phyloP scores from a whole-genome alignment of 2,797 vertebrate species.

The Rousettus madagascariensis region DNA sequence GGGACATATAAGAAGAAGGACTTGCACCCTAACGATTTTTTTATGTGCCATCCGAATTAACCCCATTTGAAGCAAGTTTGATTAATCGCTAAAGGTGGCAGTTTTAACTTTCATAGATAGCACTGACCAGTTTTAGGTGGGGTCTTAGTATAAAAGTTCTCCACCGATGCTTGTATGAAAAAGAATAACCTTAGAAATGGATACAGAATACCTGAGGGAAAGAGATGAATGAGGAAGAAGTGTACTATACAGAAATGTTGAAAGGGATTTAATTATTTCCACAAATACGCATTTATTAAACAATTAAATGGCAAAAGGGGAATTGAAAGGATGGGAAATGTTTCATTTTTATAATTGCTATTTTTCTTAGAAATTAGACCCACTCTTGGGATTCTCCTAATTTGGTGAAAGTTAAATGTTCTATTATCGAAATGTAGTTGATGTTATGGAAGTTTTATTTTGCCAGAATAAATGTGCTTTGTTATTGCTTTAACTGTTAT shows the following conservation, averaged over 20 bases:
- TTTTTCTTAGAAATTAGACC: constrained; percentile 42
- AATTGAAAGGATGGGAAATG: constrained; percentile 25
- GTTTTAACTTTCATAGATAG: constrained; percentile 80
- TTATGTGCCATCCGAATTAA: constrained; percentile 84
- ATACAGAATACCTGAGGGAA: background rate
- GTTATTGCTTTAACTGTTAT: background rate
- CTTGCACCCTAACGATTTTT: constrained; percentile 80
- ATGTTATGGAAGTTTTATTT: constrained; percentile 24
- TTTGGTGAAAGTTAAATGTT: constrained; percentile 1
- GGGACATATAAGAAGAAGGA: constrained; percentile 82
- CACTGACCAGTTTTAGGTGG: constrained; percentile 76
- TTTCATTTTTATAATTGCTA: background rate
- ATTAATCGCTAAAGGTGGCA: constrained; percentile 84
- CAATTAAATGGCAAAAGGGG: constrained; percentile 43
- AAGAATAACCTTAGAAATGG: constrained; percentile 42
- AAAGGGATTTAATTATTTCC: constrained; percentile 59
- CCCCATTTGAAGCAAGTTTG: constrained; percentile 86
- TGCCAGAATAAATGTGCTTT: constrained; percentile 6
- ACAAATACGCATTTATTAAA: constrained; percentile 58
- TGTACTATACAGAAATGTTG: background rate
- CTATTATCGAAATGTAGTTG: background rate
- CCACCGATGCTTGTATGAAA: constrained; percentile 62
- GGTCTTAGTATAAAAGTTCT: constrained; percentile 53
- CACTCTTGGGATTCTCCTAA: constrained; percentile 33
- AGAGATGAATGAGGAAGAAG: background rate